phyloP scores from a whole-genome alignment of 2,797 vertebrate genomes.

The Simalia tracyae region DNA sequence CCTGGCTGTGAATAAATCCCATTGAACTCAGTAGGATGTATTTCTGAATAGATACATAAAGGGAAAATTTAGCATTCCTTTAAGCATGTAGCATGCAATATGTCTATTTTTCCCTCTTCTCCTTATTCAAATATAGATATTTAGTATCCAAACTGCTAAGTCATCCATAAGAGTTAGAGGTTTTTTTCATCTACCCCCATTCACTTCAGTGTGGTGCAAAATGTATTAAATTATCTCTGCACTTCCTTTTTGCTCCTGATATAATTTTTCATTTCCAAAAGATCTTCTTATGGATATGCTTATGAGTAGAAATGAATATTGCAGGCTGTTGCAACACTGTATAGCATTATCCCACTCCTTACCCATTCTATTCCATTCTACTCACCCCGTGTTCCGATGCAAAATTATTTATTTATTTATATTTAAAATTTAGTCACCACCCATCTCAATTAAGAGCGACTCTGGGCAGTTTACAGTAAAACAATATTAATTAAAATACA shows the following conservation, averaged over 20 bases:
- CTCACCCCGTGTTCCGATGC: too few relatives aligned
- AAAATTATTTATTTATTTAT: too few relatives aligned
- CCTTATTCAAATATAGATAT: neutral
- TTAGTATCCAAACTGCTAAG: neutral
- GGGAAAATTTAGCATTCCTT: neutral
- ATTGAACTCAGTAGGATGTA: neutral
- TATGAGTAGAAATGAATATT: neutral
- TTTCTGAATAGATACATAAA: neutral
- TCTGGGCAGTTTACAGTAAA: too few relatives aligned
- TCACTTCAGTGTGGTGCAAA: neutral
- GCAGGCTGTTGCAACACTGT: neutral
- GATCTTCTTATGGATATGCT: neutral
- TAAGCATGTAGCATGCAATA: neutral
- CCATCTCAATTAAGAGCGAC: too few relatives aligned
- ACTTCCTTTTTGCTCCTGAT: neutral
- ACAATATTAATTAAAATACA: too few relatives aligned
- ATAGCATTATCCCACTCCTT: neutral
- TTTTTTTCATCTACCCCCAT: neutral
- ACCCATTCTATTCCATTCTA: neutral
- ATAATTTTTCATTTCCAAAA: neutral
- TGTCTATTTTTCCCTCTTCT: neutral
- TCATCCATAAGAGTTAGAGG: neutral
- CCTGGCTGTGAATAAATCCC: neutral
- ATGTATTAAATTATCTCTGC: neutral
- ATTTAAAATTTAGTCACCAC: too few relatives aligned